These are phyloP conservation scores for Sycon ciliatum DNA, from an alignment of 37 sponge, comb jelly and placozoan species.

Conservation along the genomic window DNA sequence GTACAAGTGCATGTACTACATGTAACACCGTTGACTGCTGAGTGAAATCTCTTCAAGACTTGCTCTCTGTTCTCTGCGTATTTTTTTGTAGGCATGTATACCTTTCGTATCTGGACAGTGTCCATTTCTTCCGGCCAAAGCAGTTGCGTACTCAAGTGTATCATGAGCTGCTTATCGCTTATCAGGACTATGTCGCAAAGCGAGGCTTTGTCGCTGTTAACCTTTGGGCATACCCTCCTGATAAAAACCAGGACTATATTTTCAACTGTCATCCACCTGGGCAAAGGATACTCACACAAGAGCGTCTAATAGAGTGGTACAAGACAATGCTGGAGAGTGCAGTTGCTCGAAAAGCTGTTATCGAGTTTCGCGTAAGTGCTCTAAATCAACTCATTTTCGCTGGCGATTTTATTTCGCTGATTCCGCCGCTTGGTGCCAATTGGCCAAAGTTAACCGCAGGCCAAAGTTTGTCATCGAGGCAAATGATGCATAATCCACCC, in stretches of 20 bases:
- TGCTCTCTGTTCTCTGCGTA: too few relatives aligned
- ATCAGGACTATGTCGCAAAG: conserved; percentile 76
- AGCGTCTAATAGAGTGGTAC: conserved; percentile 92
- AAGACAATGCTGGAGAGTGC: conserved; percentile 85
- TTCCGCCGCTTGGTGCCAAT: too few relatives aligned
- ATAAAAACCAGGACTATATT: conserved; percentile 98
- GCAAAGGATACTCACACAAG: conserved; percentile 98
- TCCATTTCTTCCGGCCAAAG: conserved; percentile 90
- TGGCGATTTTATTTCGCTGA: too few relatives aligned
- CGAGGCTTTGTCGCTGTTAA: conserved; percentile 84
- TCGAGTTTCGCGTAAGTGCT: conserved; percentile 71
- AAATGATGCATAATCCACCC: too few relatives aligned
- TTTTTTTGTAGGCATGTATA: conserved; percentile 81
- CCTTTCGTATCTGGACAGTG: conserved; percentile 97
- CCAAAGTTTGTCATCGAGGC: too few relatives aligned
- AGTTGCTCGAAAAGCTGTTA: conserved; percentile 49
- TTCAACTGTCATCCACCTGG: conserved; percentile 95
- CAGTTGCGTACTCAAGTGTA: conserved; percentile 73
- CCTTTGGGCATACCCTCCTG: conserved; percentile 98
- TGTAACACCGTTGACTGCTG: too few relatives aligned
- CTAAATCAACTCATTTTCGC: too few relatives aligned
- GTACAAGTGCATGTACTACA: too few relatives aligned
- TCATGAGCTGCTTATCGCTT: conserved; percentile 96
- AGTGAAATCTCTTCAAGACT: too few relatives aligned
- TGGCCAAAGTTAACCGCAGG: too few relatives aligned